Conservation (phyloP, 2,888 invertebrate genomes). For the Opisthograptis luteolata region DNA sequence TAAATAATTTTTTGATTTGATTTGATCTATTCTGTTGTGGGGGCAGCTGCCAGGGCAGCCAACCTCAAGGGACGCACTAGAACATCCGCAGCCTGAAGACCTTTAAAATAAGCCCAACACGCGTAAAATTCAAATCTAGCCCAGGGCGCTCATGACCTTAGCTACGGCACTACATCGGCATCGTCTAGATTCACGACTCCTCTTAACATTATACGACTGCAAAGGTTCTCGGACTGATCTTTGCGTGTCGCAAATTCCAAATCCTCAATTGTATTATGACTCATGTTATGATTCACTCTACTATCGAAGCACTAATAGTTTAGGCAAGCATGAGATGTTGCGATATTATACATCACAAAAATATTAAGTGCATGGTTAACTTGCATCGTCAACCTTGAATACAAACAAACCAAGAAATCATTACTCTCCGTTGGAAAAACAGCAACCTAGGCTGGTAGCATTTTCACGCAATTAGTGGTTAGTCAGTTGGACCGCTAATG, state of each 20-base stretch:
- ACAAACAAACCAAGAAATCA: constrained; percentile 34
- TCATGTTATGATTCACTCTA: constrained; percentile 18
- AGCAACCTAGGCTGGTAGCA: constrained; percentile 49
- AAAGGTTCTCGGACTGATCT: not conserved
- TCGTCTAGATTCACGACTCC: constrained; percentile 51
- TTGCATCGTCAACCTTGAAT: constrained; percentile 38
- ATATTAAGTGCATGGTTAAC: constrained; percentile 7
- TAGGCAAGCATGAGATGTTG: constrained; percentile 4
- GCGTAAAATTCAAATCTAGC: no score
- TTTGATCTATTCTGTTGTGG: no score
- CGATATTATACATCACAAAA: constrained; percentile 12
- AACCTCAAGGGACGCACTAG: no score
- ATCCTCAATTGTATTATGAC: constrained; percentile 8
- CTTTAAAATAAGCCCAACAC: no score
- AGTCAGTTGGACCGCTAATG: constrained; percentile 57
- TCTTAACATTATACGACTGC: constrained; percentile 23
- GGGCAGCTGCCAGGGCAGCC: no score
- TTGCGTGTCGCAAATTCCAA: constrained; percentile 10
- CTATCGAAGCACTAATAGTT: constrained; percentile 9
- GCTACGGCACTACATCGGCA: no score
- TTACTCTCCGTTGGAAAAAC: constrained; percentile 43
- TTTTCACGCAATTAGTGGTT: constrained; percentile 65
- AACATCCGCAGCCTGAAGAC: no score
- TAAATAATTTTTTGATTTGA: no score
- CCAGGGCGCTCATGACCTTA: no score